Conservation (phyloP, 2,797 vertebrate species). For the Fistularia commersonii region DNA sequence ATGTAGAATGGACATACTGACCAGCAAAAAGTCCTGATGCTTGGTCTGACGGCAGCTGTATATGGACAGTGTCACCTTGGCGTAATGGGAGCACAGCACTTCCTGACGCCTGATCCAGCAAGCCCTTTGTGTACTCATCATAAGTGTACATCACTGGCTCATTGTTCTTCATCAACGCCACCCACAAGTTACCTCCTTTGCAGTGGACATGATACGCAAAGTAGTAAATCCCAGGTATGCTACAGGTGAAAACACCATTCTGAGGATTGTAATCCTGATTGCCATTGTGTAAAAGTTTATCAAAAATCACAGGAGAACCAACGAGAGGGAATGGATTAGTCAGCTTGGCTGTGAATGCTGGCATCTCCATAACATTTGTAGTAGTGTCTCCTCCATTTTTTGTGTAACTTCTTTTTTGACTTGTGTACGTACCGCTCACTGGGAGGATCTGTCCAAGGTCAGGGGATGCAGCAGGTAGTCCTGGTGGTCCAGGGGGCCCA, state of each 20-base stretch:
- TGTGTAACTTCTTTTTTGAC: constrained; percentile 78
- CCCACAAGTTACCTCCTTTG: constrained; percentile 95
- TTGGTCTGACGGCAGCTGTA: constrained; percentile 95
- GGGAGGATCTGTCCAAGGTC: constrained; percentile 85
- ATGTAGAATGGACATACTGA: constrained; percentile 93
- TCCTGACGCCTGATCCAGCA: constrained; percentile 94
- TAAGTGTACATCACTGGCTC: constrained; percentile 98
- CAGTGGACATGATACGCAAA: constrained; percentile 95
- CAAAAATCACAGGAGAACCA: constrained; percentile 89
- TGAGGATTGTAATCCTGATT: constrained; percentile 94
- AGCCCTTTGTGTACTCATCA: constrained; percentile 94
- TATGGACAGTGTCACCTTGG: constrained; percentile 86
- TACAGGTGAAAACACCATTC: constrained; percentile 92
- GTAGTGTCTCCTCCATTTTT: constrained; percentile 68
- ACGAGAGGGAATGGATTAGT: constrained; percentile 89
- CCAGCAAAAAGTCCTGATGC: constrained; percentile 94
- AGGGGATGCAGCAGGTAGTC: constrained; percentile 72
- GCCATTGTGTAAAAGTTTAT: constrained; percentile 91
- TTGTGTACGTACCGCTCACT: constrained; percentile 77
- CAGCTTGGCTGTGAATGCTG: constrained; percentile 90
- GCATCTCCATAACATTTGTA: constrained; percentile 78
- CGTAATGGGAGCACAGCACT: constrained; percentile 88
- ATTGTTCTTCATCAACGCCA: constrained; percentile 93
- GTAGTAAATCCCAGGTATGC: constrained; percentile 92
- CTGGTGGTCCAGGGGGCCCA: constrained; percentile 87